phyloP scores from a whole-genome alignment of 2,113 vertebrate genomes.

The Syngnathus typhle region DNA sequence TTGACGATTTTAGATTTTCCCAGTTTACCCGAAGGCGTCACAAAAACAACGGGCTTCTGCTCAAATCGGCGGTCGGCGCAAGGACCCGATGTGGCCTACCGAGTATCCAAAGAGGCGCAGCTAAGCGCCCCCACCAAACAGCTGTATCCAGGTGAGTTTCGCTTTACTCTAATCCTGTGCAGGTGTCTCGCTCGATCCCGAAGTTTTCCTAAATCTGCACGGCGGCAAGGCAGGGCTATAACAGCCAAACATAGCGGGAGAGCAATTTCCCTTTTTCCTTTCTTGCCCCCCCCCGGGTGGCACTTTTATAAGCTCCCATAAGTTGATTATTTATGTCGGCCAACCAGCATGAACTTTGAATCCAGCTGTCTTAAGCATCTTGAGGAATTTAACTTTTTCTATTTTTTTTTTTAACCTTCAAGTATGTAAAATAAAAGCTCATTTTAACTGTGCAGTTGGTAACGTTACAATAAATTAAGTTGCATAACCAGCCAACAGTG shows the following conservation, averaged over 20 bases:
- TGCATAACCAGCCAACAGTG: background rate
- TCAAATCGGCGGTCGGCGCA: conserved; percentile 82
- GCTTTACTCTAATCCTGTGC: background rate
- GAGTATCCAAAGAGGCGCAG: conserved; percentile 88
- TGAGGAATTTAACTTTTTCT: background rate
- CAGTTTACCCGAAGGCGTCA: conserved; percentile 90
- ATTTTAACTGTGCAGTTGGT: background rate
- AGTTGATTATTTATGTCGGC: conserved; percentile 16
- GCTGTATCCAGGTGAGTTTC: conserved; percentile 80
- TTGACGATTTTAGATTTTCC: conserved; percentile 97
- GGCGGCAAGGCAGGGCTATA: background rate
- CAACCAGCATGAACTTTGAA: background rate
- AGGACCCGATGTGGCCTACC: conserved; percentile 87
- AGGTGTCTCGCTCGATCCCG: background rate
- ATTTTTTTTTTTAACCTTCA: background rate
- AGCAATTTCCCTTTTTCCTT: conserved; percentile 17
- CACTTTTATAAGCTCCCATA: conserved; percentile 22
- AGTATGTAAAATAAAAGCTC: background rate
- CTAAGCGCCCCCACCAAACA: conserved; percentile 94
- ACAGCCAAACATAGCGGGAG: background rate
- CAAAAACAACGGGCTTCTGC: conserved; percentile 88
- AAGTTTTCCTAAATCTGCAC: background rate
- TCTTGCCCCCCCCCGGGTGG: background rate
- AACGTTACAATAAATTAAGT: too few species aligned
- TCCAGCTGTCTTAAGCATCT: background rate